Evolutionary conservation across 2,113 vertebrate genomes (phyloP).

Genomic region (Balaenoptera acutorostrata): DNA sequence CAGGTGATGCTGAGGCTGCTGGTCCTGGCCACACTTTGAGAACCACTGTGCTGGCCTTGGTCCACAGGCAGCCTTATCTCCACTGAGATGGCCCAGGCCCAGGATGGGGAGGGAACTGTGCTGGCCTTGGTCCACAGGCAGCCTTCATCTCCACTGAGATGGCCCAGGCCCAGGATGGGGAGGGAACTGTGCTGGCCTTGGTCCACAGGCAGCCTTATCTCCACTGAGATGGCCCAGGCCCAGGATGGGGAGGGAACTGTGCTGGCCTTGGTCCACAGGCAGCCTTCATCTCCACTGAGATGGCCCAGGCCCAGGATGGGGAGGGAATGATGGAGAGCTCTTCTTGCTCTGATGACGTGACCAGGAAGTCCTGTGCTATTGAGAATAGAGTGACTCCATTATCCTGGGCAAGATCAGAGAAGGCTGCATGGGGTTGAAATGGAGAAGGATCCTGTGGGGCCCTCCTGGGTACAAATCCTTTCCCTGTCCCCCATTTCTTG

Average conservation of each 20-base stretch:
- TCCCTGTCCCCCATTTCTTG: not conserved
- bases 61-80: too few relatives aligned
- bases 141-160: too few relatives aligned
- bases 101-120: too few relatives aligned
- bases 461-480: not conserved
- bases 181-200: too few relatives aligned
- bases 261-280: not conserved
- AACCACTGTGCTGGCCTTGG: not conserved
- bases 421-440: not conserved
- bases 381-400: not conserved
- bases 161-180: too few relatives aligned
- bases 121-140: too few relatives aligned
- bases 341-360: not conserved
- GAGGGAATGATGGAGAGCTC: too few relatives aligned
- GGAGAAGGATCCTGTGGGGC: not conserved
- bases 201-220: not conserved
- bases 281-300: not conserved
- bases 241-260: not conserved
- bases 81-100: too few relatives aligned
- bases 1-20: not conserved
- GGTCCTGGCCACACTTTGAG: not conserved
- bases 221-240: not conserved
- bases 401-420: too few relatives aligned
- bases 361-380: fast-evolving
- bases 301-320: not conserved